Evolutionary conservation across 2,888 invertebrate species (phyloP), one percentile per base, ranked within the genome.

Genomic region (Ectemnius lituratus): DNA sequence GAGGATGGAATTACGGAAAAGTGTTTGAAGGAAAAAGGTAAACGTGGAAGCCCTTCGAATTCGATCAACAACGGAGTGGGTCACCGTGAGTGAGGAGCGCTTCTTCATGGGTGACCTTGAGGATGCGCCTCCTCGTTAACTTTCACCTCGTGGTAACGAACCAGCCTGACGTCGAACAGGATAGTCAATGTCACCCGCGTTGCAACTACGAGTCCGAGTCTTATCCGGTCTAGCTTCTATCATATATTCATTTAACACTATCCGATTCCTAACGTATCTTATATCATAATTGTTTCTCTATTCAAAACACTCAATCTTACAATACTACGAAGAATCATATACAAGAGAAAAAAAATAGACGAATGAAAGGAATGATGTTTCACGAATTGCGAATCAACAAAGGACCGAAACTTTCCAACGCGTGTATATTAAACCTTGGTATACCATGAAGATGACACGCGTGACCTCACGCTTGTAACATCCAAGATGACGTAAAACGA

Each of bases 41-140:
- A n/a, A 52, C 47, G 47, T 47, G n/a, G 52, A 16, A 11, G 52
- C n/a, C 14, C 52, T 47, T 45, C 56, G 11, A 28, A 11, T 20
- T 52, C 11, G 52, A 37, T 11, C 8, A 23, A 20, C 37, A 60
- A 3, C 46, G 49, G 28, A 37, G 28, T 70, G 63, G 73, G 56
- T 78, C 78, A 78, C 73, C 74, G 58, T 62, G 37, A 37, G 66
- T 73, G 69, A 75, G 67, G 14, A 49, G 57, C 23, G 46, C 72
- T 62, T 62, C 52, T 52, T 52, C 52, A 2, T 23, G 66, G 76
- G 47, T 79, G 81, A 87, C 87, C 87, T 86, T 87, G 87, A 84
- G 78, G 84, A 86, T 86, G 84, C 84, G 81, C 81, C 84, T 80
- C 76, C 82, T 79, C 74, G 81, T 84, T 84, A 84, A 88, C 88